Conservation (phyloP, 1,140 invertebrate species). For the Danaus plexippus region DNA sequence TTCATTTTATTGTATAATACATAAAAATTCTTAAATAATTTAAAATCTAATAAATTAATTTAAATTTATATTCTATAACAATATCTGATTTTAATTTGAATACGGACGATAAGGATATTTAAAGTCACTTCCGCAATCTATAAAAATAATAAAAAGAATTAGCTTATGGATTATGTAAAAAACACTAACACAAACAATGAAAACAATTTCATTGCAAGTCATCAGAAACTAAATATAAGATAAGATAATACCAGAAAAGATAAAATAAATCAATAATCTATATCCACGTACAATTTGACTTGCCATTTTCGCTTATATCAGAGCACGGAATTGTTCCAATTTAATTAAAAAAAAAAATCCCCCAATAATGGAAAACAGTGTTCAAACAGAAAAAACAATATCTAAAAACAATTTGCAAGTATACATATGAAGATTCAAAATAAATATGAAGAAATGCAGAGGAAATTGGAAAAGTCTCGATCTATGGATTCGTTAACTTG, state of each 20-base stretch:
- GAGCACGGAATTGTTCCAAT: constrained; percentile 2
- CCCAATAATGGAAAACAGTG: constrained; percentile 21
- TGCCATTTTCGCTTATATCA: constrained; percentile 8
- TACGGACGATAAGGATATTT: no score
- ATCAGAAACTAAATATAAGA: constrained; percentile 31
- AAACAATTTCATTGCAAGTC: constrained; percentile 16
- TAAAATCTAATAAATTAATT: no score
- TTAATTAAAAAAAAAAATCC: constrained; percentile 7
- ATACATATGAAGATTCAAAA: constrained; percentile 51
- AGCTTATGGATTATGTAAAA: no score
- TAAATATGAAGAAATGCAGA: constrained; percentile 59
- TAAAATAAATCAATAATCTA: constrained; percentile 28
- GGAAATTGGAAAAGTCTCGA: constrained; percentile 52
- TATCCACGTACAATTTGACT: constrained; percentile 17
- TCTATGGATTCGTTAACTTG: constrained; percentile 42
- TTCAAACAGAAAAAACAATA: constrained; percentile 6
- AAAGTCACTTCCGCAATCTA: no score
- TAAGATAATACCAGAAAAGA: constrained; percentile 32
- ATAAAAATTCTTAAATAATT: no score
- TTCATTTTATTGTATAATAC: no score
- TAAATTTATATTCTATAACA: no score
- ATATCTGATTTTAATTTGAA: no score
- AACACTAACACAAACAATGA: no score
- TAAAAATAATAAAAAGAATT: no score
- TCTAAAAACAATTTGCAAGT: constrained; percentile 40